Percentiles rank a stretch among this genome's conserved stretches.
Evolutionary conservation across 2,888 invertebrate species (phyloP).

Genomic region (Pardosa pseudoannulata): DNA sequence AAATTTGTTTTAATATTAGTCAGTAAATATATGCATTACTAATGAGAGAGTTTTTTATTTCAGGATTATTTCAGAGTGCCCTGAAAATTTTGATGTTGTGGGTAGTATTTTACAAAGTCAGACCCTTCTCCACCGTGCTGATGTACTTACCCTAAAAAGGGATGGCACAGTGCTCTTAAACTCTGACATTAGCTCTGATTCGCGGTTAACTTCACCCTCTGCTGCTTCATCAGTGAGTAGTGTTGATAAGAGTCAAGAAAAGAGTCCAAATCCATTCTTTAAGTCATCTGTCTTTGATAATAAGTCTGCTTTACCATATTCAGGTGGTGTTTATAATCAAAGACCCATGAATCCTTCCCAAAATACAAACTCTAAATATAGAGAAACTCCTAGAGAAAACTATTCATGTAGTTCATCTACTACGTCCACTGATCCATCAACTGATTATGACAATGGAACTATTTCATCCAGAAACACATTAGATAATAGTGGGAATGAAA

Average conservation of each 20-base stretch:
- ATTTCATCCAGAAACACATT: slow-evolving; percentile 1
- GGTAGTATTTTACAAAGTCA: slow-evolving; percentile 78
- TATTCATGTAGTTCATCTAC: slow-evolving; percentile 47
- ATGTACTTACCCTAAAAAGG: slow-evolving; percentile 77
- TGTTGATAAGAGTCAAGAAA: slow-evolving; percentile 25
- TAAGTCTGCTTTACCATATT: slow-evolving; percentile 33
- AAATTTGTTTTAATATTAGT: too few species aligned
- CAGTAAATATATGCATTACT: too few species aligned
- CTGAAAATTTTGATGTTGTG: slow-evolving; percentile 76
- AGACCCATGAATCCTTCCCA: slow-evolving; percentile 61
- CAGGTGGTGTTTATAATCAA: slow-evolving; percentile 31
- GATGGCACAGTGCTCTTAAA: slow-evolving; percentile 76
- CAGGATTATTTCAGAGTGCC: slow-evolving; percentile 24
- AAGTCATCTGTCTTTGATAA: slow-evolving; percentile 28
- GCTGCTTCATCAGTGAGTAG: background rate
- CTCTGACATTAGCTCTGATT: background rate
- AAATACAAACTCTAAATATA: slow-evolving; percentile 36
- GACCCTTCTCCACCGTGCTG: slow-evolving; percentile 76
- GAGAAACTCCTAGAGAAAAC: slow-evolving; percentile 35
- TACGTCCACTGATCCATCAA: slow-evolving; percentile 23
- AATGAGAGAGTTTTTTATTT: background rate
- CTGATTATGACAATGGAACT: slow-evolving; percentile 29
- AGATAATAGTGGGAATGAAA: slow-evolving; percentile 31
- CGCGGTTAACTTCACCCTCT: background rate
- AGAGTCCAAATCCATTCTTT: slow-evolving; percentile 14